These are phyloP conservation scores for Drosophila aff. DNA, from an alignment of 1,140 invertebrate genomes.

Conservation along the genomic window DNA sequence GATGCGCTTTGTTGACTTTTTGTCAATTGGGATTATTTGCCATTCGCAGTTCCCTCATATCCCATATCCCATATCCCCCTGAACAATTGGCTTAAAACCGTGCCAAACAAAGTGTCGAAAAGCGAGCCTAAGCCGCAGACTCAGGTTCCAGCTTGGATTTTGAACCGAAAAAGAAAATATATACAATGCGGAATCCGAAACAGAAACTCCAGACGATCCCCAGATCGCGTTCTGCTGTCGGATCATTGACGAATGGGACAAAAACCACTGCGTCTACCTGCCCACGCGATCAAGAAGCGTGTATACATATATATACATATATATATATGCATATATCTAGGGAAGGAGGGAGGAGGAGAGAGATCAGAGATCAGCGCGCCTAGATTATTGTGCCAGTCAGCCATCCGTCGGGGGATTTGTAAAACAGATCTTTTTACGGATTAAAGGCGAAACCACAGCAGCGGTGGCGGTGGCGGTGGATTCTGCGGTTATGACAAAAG, in stretches of 20 bases:
- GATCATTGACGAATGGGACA: constrained; percentile 56
- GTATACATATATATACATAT: neutral
- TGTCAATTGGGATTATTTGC: constrained; percentile 77
- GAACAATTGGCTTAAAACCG: constrained; percentile 80
- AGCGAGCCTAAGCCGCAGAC: constrained; percentile 72
- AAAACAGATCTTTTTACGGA: constrained; percentile 80
- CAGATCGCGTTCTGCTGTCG: constrained; percentile 40
- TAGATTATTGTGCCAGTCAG: constrained; percentile 67
- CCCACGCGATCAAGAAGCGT: constrained; percentile 62
- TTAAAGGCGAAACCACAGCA: constrained; percentile 68
- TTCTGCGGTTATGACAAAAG: constrained; percentile 58
- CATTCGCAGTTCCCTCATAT: constrained; percentile 4
- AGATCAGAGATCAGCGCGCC: constrained; percentile 74
- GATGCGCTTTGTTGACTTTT: constrained; percentile 82
- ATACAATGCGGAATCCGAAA: constrained; percentile 1
- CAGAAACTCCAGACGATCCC: constrained; percentile 28
- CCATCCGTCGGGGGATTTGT: constrained; percentile 66
- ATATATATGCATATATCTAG: constrained; percentile 1
- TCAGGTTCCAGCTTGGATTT: constrained; percentile 27
- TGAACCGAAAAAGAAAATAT: constrained; percentile 25
- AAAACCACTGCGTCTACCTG: constrained; percentile 63
- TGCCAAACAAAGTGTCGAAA: constrained; percentile 83
- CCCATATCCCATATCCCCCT: neutral
- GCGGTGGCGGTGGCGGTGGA: constrained; percentile 41
- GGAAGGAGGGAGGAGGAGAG: constrained; percentile 9